Conservation (phyloP, 2,797 vertebrate genomes). For the Synaphobranchus kaupii region DNA sequence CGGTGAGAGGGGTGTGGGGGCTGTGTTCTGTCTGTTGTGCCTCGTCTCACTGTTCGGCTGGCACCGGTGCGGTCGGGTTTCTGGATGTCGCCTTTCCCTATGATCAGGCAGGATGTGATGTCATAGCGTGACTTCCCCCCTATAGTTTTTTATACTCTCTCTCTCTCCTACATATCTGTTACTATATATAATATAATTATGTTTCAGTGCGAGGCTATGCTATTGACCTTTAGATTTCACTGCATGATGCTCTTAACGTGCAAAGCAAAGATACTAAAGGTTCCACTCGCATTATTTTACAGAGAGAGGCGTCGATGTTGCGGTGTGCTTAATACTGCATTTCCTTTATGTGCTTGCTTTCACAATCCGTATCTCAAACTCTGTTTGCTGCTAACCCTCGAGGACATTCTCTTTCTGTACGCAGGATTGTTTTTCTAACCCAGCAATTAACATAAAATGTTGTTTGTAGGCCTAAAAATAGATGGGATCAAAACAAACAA, state of each 20-base stretch:
- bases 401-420: neutral
- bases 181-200: neutral
- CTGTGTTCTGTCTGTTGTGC: neutral
- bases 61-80: neutral
- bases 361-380: neutral
- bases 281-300: neutral
- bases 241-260: neutral
- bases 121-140: neutral
- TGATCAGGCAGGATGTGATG: neutral
- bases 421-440: neutral
- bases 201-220: no score
- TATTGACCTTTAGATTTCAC: neutral
- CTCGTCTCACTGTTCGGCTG: neutral
- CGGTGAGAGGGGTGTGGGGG: neutral
- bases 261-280: neutral
- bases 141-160: neutral
- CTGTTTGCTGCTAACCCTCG: neutral
- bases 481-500: neutral
- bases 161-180: neutral
- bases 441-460: neutral
- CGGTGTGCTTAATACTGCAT: neutral
- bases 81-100: neutral
- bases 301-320: neutral
- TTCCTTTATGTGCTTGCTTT: neutral
- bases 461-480: conserved; percentile 5